A percentile compares a stretch with the other conserved stretches of the same genome.
phyloP scores from a whole-genome alignment of 2,113 vertebrate genomes.

The Odontesthes bonariensis region DNA sequence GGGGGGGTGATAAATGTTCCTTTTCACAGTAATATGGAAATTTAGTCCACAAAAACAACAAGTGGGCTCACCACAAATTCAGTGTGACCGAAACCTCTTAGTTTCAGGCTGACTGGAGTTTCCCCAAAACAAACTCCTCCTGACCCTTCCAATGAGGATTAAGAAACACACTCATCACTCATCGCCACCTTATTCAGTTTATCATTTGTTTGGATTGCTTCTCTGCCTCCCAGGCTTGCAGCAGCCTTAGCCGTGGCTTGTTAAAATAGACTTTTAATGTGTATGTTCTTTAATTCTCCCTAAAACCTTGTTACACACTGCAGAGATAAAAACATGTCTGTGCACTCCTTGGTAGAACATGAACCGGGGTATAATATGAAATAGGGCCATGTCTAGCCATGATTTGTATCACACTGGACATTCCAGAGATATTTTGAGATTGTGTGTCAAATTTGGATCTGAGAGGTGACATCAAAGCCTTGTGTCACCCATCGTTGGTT shows the following conservation, averaged over 20 bases:
- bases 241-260: conserved; percentile 3
- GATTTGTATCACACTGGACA: background rate
- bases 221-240: background rate
- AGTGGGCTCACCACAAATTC: background rate
- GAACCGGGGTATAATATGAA: background rate
- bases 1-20: too few species aligned
- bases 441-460: background rate
- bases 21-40: too few species aligned
- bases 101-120: conserved; percentile 20
- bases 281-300: too few species aligned
- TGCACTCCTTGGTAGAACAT: background rate
- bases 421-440: conserved; percentile 8
- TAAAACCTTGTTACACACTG: background rate
- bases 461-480: background rate
- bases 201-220: conserved; percentile 1
- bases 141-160: background rate
- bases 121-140: background rate
- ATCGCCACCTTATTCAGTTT: conserved; percentile 12
- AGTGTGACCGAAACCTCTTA: background rate
- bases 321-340: background rate
- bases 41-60: background rate
- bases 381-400: background rate
- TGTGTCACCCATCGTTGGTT: background rate
- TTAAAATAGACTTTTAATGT: background rate
- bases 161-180: conserved; percentile 24